These are phyloP conservation scores for Rutpela maculata DNA, from an alignment of 2,888 invertebrate species.

Conservation along the genomic window DNA sequence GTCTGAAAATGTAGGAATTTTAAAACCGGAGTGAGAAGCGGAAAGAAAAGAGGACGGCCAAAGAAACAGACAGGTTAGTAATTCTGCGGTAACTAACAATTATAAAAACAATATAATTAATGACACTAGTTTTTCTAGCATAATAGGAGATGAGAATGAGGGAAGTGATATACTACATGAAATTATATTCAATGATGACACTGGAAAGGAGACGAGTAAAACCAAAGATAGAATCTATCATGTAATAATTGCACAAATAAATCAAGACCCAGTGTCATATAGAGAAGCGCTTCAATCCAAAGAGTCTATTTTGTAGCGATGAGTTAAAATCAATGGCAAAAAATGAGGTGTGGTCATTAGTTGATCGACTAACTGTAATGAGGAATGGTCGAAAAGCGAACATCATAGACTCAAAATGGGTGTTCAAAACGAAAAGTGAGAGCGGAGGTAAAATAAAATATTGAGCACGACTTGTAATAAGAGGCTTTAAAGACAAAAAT, in stretches of 20 bases:
- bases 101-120: conserved; percentile 8
- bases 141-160: conserved; percentile 13
- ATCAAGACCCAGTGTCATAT: conserved; percentile 27
- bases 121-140: conserved; percentile 16
- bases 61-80: background rate
- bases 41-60: conserved; percentile 23
- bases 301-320: conserved; percentile 14
- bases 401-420: conserved; percentile 17
- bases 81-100: conserved; percentile 1
- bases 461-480: conserved; percentile 31
- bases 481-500: conserved; percentile 33
- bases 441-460: conserved; percentile 5
- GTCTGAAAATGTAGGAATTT: conserved; percentile 9
- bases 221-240: conserved; percentile 14
- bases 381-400: conserved; percentile 5
- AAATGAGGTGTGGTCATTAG: conserved; percentile 39
- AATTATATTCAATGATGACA: conserved; percentile 15
- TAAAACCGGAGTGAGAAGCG: conserved; percentile 21
- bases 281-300: conserved; percentile 21
- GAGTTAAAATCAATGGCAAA: conserved; percentile 38
- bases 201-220: background rate
- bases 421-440: conserved; percentile 31
- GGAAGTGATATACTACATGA: conserved; percentile 14
- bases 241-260: background rate
- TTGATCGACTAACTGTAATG: conserved; percentile 28